Base-by-base conservation (phyloP, 2,113 vertebrate species). In the Oenanthe melanoleuca region DNA sequence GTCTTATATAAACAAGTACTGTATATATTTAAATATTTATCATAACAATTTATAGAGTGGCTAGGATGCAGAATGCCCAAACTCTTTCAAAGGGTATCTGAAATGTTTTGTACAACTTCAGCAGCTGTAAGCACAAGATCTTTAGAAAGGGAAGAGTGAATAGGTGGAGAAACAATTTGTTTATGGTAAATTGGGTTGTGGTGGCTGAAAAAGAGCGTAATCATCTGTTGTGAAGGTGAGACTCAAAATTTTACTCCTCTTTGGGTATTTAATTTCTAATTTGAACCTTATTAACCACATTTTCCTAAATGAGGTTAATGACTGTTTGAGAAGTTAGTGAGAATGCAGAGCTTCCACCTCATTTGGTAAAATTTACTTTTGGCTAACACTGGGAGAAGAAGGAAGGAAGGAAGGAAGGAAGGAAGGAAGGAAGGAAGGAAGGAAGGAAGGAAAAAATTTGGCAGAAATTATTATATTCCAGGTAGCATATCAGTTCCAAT, bases 11-110 rank as follows among this genome's bases (percentile, higher is more conserved):
- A 96, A 91, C 78, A 82, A 87, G 33, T 33, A 55, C 15, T 69
- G 50, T 72, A 82, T 82, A 69, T 65, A 91, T 87, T 85, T 89
- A 91, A 95, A 92, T 95, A 94, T 91, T 92, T 89, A 84, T 14
- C 8, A n/a, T 69, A 79, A 67, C 2, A 88, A 40, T 93, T 89
- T 55, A 49, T 24, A 52, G 13, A 83, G 12, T 52, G 15, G 40
- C 31, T 74, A 72, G 53, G 40, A 72, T 91, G 42, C 7, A 87
- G 57, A 86, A 89, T 61, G 75, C 1, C 17, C 44, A 26, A 21
- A 29, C 14, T 85, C 3, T 65, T 79, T 87, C 50, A 61, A 80
- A 93, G 15, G 29, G 7, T 29, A 22, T 65, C 64, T 81, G 44
- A 92, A 88, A 80, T 31, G 9, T 14, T 77, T 7, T 37, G 38